Evolutionary conservation across 2,888 invertebrate species (phyloP).

Genomic region (Drosophila borealis): DNA sequence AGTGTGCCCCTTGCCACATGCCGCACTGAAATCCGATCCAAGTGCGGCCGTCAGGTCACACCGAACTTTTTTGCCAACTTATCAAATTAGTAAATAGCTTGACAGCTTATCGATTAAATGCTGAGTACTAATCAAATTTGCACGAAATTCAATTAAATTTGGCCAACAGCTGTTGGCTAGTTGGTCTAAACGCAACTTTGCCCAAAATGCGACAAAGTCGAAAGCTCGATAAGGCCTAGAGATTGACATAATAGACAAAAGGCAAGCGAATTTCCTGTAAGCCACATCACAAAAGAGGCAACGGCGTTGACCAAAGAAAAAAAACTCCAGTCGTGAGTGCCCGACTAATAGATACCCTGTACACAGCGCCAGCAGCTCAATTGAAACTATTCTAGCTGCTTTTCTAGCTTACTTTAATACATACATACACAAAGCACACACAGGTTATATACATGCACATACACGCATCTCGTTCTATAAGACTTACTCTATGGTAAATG

Average conservation of each 20-base stretch:
- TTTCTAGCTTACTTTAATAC: no score
- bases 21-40: constrained; percentile 12
- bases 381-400: no score
- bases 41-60: constrained; percentile 20
- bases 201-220: constrained; percentile 37
- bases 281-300: constrained; percentile 28
- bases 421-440: no score
- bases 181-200: constrained; percentile 34
- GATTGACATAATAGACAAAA: constrained; percentile 26
- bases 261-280: constrained; percentile 13
- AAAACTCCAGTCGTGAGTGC: no score
- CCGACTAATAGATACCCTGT: no score
- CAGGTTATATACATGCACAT: no score
- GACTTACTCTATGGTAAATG: no score
- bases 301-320: no score
- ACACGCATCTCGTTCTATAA: no score
- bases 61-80: constrained; percentile 51
- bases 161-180: constrained; percentile 41
- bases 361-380: no score
- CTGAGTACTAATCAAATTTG: constrained; percentile 69
- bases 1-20: background rate
- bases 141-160: constrained; percentile 69
- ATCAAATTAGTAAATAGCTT: constrained; percentile 65
- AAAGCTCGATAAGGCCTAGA: constrained; percentile 10
- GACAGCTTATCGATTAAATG: constrained; percentile 69